Evolutionary conservation across 1,140 invertebrate species (phyloP), one percentile per base, ranked within the genome.

Genomic region (Ooceraea biroi): DNA sequence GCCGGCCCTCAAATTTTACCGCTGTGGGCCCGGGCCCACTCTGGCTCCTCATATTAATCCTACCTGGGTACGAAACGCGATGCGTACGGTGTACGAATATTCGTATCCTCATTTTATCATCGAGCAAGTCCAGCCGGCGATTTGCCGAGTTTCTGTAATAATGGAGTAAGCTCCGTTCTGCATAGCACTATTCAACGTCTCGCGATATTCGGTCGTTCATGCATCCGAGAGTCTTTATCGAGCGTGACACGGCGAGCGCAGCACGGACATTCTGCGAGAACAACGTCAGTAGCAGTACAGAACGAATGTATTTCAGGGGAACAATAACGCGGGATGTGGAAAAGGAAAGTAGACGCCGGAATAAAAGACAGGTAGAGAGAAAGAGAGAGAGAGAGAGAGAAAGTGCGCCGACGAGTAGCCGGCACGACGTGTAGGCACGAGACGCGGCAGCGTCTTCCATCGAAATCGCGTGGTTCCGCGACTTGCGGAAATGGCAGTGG

Each of bases 401-500:
- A 17, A 11, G 19, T 25, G 17, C 48, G 12, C 3, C 14, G 7
- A 50, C 27, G 46, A 44, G 22, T n/a, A 61, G 71, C 55, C 69
- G 71, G 60, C 46, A 83, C 25, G 69, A 60, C 5, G 69, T 57
- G 46, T 61, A 55, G 76, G 30, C 27, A n/a, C 30, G 46, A 2
- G 30, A 25, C 36, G 36, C 36, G 48, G 3, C 14, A 52, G 36
- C 27, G 41, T 27, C n/a, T 11, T 27, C 10, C 52, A 17, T n/a
- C 4, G 3, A 71, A 46, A 27, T 50, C 27, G 44, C 22, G 68
- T 14, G 68, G 52, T 55, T 36, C 68, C 68, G 19, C 19, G 10
- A 46, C 17, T 27, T 19, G 12, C 50, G 76, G 76, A 78, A 78
- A 68, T 25, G 48, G n/a, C 60, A 77, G 27, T 27, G 60, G 46